These are phyloP conservation scores for Apodemus speciosus DNA, from an alignment of 2,113 vertebrate genomes.

Conservation along the genomic window DNA sequence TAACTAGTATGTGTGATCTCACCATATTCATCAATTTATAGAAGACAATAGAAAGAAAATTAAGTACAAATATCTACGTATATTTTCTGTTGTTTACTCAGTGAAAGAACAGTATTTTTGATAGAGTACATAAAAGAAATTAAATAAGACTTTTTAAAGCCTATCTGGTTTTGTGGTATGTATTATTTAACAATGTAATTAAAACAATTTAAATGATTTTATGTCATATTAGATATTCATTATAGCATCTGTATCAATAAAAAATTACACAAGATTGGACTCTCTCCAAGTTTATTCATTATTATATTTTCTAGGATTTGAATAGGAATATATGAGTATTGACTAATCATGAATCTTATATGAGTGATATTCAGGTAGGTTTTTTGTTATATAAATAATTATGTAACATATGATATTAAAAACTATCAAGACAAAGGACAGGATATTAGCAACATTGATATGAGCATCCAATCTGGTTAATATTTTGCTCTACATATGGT, in stretches of 20 bases:
- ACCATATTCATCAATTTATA: not conserved
- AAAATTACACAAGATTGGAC: not conserved
- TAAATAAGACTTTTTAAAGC: not conserved
- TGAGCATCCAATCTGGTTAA: not conserved
- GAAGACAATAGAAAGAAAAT: not conserved
- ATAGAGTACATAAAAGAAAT: not conserved
- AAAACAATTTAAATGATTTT: not conserved
- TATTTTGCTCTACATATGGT: not conserved
- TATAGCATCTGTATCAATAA: not conserved
- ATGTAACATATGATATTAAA: not conserved
- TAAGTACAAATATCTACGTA: not conserved
- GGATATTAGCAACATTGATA: not conserved
- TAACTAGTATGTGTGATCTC: not conserved
- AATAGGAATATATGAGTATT: slow-evolving; percentile 25
- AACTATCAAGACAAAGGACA: not conserved
- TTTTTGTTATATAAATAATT: not conserved
- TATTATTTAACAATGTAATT: not conserved
- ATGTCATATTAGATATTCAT: not conserved
- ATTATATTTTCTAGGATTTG: not conserved
- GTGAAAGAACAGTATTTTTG: not conserved
- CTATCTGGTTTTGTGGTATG: not conserved
- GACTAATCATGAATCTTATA: not conserved
- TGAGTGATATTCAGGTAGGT: not conserved
- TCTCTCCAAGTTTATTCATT: not conserved
- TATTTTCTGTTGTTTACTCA: not conserved